Evolutionary conservation across 2,888 invertebrate genomes (phyloP).

Genomic region (Cylindroiulus punctatus): DNA sequence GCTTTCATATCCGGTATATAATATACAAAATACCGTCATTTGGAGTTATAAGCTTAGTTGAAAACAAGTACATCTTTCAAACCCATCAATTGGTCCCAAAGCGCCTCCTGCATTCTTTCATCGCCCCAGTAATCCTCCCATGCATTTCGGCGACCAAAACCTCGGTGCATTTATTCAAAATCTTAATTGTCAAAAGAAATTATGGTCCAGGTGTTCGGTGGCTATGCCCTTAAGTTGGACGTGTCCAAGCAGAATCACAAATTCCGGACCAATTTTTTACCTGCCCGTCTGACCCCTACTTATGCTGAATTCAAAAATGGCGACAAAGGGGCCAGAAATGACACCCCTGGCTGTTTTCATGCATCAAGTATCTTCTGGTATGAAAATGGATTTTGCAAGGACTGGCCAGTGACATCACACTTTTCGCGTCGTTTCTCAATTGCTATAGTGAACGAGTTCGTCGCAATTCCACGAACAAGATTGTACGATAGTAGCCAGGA

Average conservation of each 20-base stretch:
- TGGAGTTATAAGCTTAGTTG: neutral
- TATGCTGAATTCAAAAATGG: neutral
- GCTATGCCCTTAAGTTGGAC: neutral
- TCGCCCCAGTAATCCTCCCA: neutral
- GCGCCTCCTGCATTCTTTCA: neutral
- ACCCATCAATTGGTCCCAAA: neutral
- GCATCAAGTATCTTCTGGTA: neutral
- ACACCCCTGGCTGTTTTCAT: neutral
- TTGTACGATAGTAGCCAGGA: slow-evolving; percentile 3
- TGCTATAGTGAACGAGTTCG: slow-evolving; percentile 11
- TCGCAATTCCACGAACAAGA: slow-evolving; percentile 6
- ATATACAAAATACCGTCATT: neutral
- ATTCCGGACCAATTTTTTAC: neutral
- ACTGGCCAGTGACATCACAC: neutral
- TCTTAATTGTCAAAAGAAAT: neutral
- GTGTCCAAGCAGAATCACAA: neutral
- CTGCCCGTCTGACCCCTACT: neutral
- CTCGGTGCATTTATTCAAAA: neutral
- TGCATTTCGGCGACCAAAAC: neutral
- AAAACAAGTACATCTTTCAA: too few species aligned
- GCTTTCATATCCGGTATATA: too few species aligned
- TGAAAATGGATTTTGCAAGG: neutral
- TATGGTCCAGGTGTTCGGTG: neutral
- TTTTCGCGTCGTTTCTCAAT: neutral
- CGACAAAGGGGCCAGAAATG: neutral